Conservation (phyloP, 2,113 vertebrate genomes). For the Perca schrenkii region DNA sequence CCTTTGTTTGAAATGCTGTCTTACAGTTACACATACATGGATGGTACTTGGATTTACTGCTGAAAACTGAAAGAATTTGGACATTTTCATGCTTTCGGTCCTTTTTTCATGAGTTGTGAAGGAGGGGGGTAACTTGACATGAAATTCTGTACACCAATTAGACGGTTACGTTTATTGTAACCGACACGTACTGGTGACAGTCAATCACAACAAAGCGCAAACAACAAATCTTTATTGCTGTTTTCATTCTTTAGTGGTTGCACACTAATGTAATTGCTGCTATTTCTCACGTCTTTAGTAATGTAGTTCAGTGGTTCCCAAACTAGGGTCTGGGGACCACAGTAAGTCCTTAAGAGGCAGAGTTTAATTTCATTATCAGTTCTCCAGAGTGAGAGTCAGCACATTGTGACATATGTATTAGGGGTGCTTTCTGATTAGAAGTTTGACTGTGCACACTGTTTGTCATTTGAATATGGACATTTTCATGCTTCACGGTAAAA, state of each 20-base stretch:
- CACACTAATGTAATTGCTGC: slow-evolving; percentile 2
- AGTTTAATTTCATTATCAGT: slow-evolving; percentile 39
- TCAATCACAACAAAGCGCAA: slow-evolving; percentile 22
- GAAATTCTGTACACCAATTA: slow-evolving; percentile 32
- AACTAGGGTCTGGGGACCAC: slow-evolving; percentile 6
- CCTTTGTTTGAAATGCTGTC: too few relatives aligned
- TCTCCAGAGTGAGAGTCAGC: slow-evolving; percentile 11
- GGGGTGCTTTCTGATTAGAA: slow-evolving; percentile 30
- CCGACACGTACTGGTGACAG: slow-evolving; percentile 5
- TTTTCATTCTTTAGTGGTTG: slow-evolving; percentile 24
- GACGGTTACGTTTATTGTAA: slow-evolving; percentile 31
- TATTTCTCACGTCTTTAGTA: slow-evolving; percentile 20
- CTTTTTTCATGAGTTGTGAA: slow-evolving; percentile 58
- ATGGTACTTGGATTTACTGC: too few relatives aligned
- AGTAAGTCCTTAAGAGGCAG: slow-evolving; percentile 18
- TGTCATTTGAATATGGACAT: background rate
- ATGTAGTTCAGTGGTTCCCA: slow-evolving; percentile 26
- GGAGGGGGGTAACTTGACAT: slow-evolving; percentile 20
- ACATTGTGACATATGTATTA: slow-evolving; percentile 8
- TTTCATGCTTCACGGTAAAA: too few relatives aligned
- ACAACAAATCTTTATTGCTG: slow-evolving; percentile 34
- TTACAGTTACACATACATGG: too few relatives aligned
- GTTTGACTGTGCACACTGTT: slow-evolving; percentile 13
- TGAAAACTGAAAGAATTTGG: too few relatives aligned
- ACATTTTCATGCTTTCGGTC: background rate